These are phyloP conservation scores for Epizoanthus rinbou DNA, from an alignment of 92 coral and sea anemone species.

Conservation along the genomic window DNA sequence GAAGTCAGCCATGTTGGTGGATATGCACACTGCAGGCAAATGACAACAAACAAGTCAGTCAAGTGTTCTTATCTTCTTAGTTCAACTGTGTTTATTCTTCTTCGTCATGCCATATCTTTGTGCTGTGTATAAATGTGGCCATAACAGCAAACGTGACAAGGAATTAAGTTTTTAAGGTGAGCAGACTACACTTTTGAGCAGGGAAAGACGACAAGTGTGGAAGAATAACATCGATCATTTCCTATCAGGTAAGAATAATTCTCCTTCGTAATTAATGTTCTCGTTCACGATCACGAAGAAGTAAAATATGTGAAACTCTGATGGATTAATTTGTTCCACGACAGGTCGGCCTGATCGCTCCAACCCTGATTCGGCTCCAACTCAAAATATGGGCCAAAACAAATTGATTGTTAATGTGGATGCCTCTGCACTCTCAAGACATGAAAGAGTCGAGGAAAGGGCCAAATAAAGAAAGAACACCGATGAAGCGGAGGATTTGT, in stretches of 20 bases:
- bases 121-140: conserved; percentile 27
- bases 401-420: conserved; percentile 33
- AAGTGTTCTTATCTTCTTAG: background rate
- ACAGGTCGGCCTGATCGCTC: conserved; percentile 47
- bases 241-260: conserved; percentile 58
- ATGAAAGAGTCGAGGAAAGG: conserved; percentile 28
- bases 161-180: conserved; percentile 31
- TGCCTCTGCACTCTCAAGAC: conserved; percentile 13
- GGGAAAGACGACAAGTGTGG: conserved; percentile 53
- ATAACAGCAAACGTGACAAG: conserved; percentile 29
- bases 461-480: background rate
- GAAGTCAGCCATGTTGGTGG: conserved; percentile 37
- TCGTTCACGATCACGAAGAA: conserved; percentile 9
- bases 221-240: conserved; percentile 61
- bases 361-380: conserved; percentile 64
- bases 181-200: conserved; percentile 20
- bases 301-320: background rate
- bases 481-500: conserved; percentile 7
- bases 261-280: background rate
- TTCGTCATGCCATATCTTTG: conserved; percentile 5
- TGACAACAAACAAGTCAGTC: background rate
- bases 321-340: background rate
- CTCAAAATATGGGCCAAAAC: conserved; percentile 51
- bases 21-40: background rate
- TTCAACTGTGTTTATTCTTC: background rate